A percentile compares a stretch with the other conserved stretches of the same genome.
phyloP scores from a whole-genome alignment of 2,888 invertebrate species.

The Lasioglossum zephyrum region DNA sequence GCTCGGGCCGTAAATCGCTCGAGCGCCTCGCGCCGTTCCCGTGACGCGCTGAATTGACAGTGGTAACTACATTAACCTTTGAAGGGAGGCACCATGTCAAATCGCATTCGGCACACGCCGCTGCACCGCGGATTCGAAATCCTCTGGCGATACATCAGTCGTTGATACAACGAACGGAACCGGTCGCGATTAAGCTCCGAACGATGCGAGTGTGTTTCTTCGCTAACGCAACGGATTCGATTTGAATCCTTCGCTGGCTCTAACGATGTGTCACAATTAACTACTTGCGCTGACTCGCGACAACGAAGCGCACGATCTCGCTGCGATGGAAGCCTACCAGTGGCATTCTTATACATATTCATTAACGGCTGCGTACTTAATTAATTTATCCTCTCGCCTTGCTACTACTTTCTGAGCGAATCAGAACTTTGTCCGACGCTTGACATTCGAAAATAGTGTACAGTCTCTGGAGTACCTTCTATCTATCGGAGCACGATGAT shows the following conservation, averaged over 20 bases:
- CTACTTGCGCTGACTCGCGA: not conserved
- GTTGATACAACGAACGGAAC: slow-evolving; percentile 53
- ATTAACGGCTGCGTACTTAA: not conserved
- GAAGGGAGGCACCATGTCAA: slow-evolving; percentile 59
- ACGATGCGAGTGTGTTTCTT: slow-evolving; percentile 46
- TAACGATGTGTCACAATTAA: slow-evolving; percentile 22
- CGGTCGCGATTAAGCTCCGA: slow-evolving; percentile 57
- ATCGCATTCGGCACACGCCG: slow-evolving; percentile 64
- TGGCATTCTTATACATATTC: not conserved
- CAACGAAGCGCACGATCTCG: not conserved
- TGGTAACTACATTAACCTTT: slow-evolving; percentile 63
- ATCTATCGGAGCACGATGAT: no score
- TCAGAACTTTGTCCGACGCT: no score
- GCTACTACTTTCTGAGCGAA: no score
- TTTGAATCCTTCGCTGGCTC: not conserved
- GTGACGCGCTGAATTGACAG: slow-evolving; percentile 56
- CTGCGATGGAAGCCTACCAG: not conserved
- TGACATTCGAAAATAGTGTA: no score
- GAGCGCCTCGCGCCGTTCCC: slow-evolving; percentile 34
- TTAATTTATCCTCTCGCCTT: not conserved
- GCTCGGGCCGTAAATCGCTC: not conserved
- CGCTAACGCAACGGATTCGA: not conserved
- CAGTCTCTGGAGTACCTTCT: no score
- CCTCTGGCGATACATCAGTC: slow-evolving; percentile 38
- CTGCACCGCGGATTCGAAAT: slow-evolving; percentile 59